A percentile compares a stretch with the other conserved stretches of the same genome.
Conservation (phyloP, 1,140 invertebrate species). For the Rhyacophila brunnea region DNA sequence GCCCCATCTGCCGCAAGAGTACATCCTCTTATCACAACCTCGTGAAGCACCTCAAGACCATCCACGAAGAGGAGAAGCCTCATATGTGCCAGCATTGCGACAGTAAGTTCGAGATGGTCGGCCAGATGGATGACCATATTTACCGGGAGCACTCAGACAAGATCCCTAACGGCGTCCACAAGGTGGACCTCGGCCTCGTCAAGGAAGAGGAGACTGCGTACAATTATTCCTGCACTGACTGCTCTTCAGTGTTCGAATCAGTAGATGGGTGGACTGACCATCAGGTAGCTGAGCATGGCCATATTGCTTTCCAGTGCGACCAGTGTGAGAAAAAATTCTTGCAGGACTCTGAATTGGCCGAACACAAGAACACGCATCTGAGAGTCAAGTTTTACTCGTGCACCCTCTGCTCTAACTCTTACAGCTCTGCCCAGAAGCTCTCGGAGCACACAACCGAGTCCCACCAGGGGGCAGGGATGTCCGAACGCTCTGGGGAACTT, state of each 20-base stretch:
- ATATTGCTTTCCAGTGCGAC: conserved; percentile 57
- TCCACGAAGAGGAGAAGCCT: conserved; percentile 50
- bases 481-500: conserved; percentile 35
- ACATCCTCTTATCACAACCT: conserved; percentile 56
- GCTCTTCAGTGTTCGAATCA: conserved; percentile 54
- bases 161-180: conserved; percentile 17
- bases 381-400: conserved; percentile 66
- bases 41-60: conserved; percentile 54
- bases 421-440: conserved; percentile 58
- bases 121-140: conserved; percentile 52
- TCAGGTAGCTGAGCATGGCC: conserved; percentile 52
- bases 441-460: conserved; percentile 57
- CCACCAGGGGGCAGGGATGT: conserved; percentile 37
- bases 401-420: conserved; percentile 59
- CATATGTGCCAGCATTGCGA: conserved; percentile 53
- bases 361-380: conserved; percentile 65
- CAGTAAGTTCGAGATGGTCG: conserved; percentile 47
- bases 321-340: conserved; percentile 63
- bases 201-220: conserved; percentile 52
- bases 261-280: conserved; percentile 57
- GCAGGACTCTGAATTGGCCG: conserved; percentile 57
- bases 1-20: conserved; percentile 54
- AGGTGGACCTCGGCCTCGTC: conserved; percentile 32
- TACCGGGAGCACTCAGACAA: conserved; percentile 48
- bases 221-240: conserved; percentile 58